A percentile compares a stretch with the other conserved stretches of the same genome.
Conservation (phyloP, 2,888 invertebrate species). For the Ochropacha duplaris region DNA sequence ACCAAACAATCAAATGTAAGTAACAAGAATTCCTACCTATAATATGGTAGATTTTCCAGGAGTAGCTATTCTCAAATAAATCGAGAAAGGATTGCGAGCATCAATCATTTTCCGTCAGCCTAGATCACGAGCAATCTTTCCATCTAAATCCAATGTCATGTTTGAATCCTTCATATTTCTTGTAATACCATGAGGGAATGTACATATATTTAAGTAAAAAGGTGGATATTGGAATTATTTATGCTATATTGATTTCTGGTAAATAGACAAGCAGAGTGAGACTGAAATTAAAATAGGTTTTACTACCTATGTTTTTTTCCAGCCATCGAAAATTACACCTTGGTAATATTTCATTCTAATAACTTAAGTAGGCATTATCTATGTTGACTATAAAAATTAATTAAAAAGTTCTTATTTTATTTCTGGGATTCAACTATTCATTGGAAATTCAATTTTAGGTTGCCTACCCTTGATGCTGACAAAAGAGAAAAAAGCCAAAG, state of each 20-base stretch:
- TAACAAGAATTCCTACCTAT: not conserved
- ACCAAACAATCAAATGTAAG: not conserved
- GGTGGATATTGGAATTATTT: not conserved
- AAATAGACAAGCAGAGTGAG: too few relatives aligned
- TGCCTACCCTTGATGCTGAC: too few relatives aligned
- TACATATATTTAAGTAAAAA: conserved; percentile 13
- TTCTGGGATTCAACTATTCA: too few relatives aligned
- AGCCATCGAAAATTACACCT: too few relatives aligned
- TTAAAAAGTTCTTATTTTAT: too few relatives aligned
- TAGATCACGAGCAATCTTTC: conserved; percentile 51
- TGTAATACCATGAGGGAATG: conserved; percentile 11
- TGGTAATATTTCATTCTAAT: too few relatives aligned
- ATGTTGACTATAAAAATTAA: too few relatives aligned
- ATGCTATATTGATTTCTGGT: too few relatives aligned
- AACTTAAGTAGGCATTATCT: too few relatives aligned
- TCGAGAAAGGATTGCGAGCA: conserved; percentile 45
- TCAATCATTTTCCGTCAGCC: conserved; percentile 51
- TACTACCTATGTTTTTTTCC: too few relatives aligned
- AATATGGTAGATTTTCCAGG: conserved; percentile 22
- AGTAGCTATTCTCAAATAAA: conserved; percentile 29
- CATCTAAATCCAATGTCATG: conserved; percentile 50
- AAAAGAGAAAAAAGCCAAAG: not conserved
- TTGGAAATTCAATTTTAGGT: too few relatives aligned
- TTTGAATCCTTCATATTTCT: conserved; percentile 37
- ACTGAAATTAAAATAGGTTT: too few relatives aligned